Evolutionary conservation across 2,113 vertebrate genomes (phyloP), one percentile per base, ranked within the genome.

Genomic region (Bombycilla garrulus): DNA sequence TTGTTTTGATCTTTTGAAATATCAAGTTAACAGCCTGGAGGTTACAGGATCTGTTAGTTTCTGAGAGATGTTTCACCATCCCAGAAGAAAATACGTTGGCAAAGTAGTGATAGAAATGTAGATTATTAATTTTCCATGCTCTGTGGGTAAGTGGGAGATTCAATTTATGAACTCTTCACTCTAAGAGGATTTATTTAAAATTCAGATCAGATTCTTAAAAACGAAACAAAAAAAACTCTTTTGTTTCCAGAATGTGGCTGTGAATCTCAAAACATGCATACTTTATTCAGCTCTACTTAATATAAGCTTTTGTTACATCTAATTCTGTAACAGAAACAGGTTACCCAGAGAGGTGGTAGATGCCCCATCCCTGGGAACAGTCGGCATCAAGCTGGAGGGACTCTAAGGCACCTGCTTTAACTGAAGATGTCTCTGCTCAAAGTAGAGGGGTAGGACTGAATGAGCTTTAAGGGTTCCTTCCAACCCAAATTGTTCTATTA

Each of bases 211-310:
- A 26, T 51, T 44, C 62, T 42, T 71, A 70, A 62, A 70, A 38
- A 42, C 26, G 31, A 62, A 69, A 23, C 28, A 1, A 12, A 23
- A 81, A 72, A 42, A 2, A 0, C 0, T 5, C 1, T 3, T 15
- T 65, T 29, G 36, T 22, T 74, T 35, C 12, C 36, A 24, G 24
- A 61, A 47, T 17, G 8, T 47, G 15, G 1, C 29, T 77, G 26
- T 73, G 67, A 72, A 51, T 80, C 29, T 79, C n/a, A 48, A 56
- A n/a, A 44, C 1, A 0, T 23, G 9, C 38, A 0, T 23, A 10
- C 38, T 67, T 89, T 54, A 51, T 56, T 72, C 19, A 51, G 9
- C 9, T 78, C 24, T 79, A 33, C 8, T 33, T 70, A 20, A 33
- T 51, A 14, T 13, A 18, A 18, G 11, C 3, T 78, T 35, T 65